Evolutionary conservation across 2,797 vertebrate genomes (phyloP).

Genomic region (Hephaestus fuliginosus): DNA sequence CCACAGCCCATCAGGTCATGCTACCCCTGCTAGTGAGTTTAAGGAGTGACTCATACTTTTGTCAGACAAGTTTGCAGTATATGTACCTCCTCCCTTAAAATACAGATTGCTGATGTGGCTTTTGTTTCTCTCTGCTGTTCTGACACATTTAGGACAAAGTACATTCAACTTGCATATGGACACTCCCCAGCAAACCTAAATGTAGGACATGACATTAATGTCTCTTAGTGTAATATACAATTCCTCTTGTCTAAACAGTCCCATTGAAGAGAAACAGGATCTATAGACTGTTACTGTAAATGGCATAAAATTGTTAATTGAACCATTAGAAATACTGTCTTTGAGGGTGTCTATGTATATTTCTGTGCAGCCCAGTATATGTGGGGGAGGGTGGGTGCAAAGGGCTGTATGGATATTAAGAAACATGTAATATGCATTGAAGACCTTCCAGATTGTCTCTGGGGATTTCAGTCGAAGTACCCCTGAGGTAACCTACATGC

Average conservation of each 20-base stretch:
- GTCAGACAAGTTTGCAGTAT: background rate
- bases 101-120: conserved; percentile 8
- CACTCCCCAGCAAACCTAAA: background rate
- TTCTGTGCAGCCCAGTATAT: background rate
- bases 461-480: conserved; percentile 15
- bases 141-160: background rate
- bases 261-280: background rate
- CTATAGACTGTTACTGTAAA: background rate
- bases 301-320: background rate
- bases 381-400: too few species aligned
- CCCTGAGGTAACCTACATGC: conserved; percentile 13
- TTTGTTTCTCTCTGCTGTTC: conserved; percentile 1
- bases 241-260: background rate
- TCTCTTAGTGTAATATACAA: background rate
- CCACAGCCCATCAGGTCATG: background rate
- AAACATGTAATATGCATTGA: background rate
- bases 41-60: conserved; percentile 6
- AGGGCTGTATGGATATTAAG: background rate
- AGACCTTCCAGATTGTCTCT: background rate
- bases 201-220: background rate
- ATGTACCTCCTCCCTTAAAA: conserved; percentile 5
- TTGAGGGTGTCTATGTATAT: background rate
- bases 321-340: background rate
- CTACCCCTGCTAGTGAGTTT: conserved; percentile 11
- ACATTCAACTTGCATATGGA: background rate